Base-by-base conservation (phyloP, 2,888 invertebrate genomes). In the Diadegma fenestrale region DNA sequence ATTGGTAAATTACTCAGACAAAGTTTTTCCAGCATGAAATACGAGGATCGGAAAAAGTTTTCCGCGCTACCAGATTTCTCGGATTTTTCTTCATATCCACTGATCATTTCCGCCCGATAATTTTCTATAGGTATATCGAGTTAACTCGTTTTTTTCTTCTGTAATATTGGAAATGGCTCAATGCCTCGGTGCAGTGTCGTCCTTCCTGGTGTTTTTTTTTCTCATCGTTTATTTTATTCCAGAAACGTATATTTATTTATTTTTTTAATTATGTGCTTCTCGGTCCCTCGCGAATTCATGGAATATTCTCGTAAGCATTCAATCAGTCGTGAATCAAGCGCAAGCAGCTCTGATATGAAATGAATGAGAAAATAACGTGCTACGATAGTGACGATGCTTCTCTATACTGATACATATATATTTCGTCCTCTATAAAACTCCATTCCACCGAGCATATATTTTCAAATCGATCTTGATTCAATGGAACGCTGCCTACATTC, bases 31-130 rank as follows among this genome's bases (percentile, higher is more conserved):
- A 41, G 7, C 22, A 41, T 41, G 8, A 22, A 37, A 66, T 66
- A 45, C 30, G 37, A 8, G 14, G n/a, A 22, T 37, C 33, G 12
- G 58, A 72, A 19, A 19, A 19, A 48, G 1, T 8, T 45, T 45
- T 69, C 48, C 14, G 19, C 48, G 45, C 68, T 17, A 45, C 4
- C 4, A 30, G n/a, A 19, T 77, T 48, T 45, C 26, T 22, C n/a
- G 37, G 48, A 66, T 19, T 41, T 33, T 51, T 77, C 37, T 81
- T 63, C 69, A 51, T 63, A 30, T 14, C 41, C 26, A 43, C 51
- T 64, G 58, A 51, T 77, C 71, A 82, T 77, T 76, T 71, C 76
- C 43, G 41, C 19, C 51, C 41, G 69, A 76, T 76, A 76, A 81
- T 76, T 81, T 81, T 81, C 41, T 58, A 68, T 61, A 73, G 66